phyloP scores from a whole-genome alignment of 2,797 vertebrate genomes.

The Sphenodon punctatus region DNA sequence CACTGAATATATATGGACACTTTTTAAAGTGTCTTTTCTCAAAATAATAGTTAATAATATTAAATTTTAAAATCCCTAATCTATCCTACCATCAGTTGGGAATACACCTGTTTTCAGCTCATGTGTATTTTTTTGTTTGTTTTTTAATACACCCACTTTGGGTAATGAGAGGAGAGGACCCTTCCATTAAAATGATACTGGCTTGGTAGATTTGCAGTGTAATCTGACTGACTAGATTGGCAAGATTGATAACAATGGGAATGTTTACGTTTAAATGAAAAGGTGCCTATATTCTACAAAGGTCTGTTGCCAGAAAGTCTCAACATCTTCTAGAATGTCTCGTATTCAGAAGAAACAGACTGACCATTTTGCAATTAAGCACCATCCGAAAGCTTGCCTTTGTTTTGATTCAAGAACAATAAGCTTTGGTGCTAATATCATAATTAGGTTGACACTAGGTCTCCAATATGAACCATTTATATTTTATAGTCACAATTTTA shows the following conservation, averaged over 20 bases:
- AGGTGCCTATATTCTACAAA: conserved; percentile 30
- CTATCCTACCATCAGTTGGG: background rate
- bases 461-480: conserved; percentile 22
- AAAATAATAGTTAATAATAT: no score
- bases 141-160: conserved; percentile 13
- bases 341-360: background rate
- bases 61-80: background rate
- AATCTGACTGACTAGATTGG: background rate
- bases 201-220: conserved; percentile 5
- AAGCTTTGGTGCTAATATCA: conserved; percentile 65
- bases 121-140: background rate
- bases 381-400: conserved; percentile 59
- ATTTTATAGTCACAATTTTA: conserved; percentile 20
- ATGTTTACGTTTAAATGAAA: no score
- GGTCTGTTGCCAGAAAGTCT: conserved; percentile 14
- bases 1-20: no score
- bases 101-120: background rate
- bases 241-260: background rate
- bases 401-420: conserved; percentile 56
- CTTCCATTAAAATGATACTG: background rate
- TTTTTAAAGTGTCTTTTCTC: background rate
- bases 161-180: background rate
- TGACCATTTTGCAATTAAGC: conserved; percentile 31
- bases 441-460: conserved; percentile 37
- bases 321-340: conserved; percentile 10